Conservation (phyloP, 1,140 invertebrate genomes). For the Aphelinus atriplicis region DNA sequence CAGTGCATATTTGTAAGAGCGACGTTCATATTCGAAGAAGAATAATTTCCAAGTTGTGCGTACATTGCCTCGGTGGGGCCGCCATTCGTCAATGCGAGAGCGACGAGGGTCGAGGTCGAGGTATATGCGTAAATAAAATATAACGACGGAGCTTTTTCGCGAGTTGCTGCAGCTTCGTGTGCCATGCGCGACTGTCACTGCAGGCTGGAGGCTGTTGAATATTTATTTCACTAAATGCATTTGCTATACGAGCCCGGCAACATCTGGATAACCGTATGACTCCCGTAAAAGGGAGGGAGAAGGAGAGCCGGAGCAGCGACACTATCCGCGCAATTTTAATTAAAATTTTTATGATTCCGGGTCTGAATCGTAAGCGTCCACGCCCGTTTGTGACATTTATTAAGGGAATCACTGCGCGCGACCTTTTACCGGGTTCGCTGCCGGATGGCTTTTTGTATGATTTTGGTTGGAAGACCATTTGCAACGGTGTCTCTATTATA, state of each 20-base stretch:
- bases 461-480: no score
- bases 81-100: no score
- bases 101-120: neutral
- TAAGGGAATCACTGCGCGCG: neutral
- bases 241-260: neutral
- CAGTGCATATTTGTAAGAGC: no score
- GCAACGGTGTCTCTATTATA: no score
- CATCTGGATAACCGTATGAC: constrained; percentile 16
- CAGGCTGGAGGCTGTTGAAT: constrained; percentile 4
- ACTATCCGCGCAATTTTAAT: constrained; percentile 9
- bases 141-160: neutral
- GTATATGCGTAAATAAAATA: constrained; percentile 20
- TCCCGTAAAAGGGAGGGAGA: neutral
- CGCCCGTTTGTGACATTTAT: neutral
- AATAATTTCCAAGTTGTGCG: no score
- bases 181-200: no score
- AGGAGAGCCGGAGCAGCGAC: neutral
- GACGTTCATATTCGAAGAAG: no score
- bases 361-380: neutral
- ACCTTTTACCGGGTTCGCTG: no score
- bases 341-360: constrained; percentile 16
- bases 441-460: no score
- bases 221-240: constrained; percentile 15
- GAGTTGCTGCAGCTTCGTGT: no score
- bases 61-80: no score